A percentile compares a stretch with the other conserved stretches of the same genome.
Evolutionary conservation across 2,888 invertebrate genomes (phyloP).

Genomic region (Acheta domesticus): DNA sequence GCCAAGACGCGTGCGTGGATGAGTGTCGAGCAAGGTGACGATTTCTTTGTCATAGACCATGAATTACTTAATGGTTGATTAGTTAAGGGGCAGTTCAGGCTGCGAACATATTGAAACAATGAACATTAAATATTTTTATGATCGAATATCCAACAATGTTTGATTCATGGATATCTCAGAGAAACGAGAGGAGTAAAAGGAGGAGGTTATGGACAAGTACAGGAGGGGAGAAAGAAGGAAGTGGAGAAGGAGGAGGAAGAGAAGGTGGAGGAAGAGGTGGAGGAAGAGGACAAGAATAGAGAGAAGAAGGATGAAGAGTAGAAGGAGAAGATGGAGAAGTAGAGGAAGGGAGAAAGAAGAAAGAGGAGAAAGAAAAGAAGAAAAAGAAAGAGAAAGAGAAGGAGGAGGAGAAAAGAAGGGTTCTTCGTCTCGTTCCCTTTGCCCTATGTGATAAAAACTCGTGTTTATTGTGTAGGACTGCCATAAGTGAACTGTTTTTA

Average conservation of each 20-base stretch:
- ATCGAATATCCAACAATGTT: neutral
- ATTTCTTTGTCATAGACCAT: too few relatives aligned
- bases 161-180: neutral
- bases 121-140: too few relatives aligned
- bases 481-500: too few relatives aligned
- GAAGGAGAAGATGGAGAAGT: neutral
- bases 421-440: too few relatives aligned
- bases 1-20: too few relatives aligned
- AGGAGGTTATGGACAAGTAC: neutral
- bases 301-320: neutral
- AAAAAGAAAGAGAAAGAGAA: neutral
- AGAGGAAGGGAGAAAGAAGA: neutral
- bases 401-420: neutral
- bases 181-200: neutral
- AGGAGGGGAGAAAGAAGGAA: neutral
- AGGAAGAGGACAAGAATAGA: too few relatives aligned
- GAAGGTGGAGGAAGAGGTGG: neutral
- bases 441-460: too few relatives aligned
- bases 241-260: neutral
- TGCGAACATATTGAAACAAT: too few relatives aligned
- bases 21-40: too few relatives aligned
- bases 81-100: too few relatives aligned
- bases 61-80: too few relatives aligned
- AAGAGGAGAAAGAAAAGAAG: neutral
- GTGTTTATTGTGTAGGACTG: too few relatives aligned